Evolutionary conservation across 2,113 vertebrate species (phyloP), one percentile per base, ranked within the genome.

Genomic region (Nothoprocta pentlandii): DNA sequence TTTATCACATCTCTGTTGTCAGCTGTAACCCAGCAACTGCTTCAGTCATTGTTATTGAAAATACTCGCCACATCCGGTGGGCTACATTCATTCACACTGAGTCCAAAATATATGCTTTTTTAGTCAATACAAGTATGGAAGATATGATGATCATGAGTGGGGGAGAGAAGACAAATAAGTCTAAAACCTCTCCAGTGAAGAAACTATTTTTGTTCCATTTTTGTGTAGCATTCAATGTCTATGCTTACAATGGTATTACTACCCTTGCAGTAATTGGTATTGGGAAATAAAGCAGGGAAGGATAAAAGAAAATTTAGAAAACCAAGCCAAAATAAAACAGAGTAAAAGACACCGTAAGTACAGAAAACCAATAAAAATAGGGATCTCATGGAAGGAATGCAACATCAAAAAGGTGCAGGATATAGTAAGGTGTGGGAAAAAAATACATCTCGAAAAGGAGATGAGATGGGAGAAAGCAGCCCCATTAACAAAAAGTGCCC

Each of bases 31-130:
- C 20, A 83, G 41, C 4, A 77, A 54, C 22, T 0, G 0, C 10
- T 89, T 53, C 67, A 75, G 5, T 64, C 25, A 26, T 75, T 61
- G 26, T 32, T 20, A 28, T 19, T 42, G 47, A 64, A 73, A 32
- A 36, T 80, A 9, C 20, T 74, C 4, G 3, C 23, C 13, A 56
- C 28, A 54, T 19, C 22, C 5, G 2, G 0, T 15, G 22, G 53
- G 34, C 28, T 53, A 15, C 0, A 0, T 70, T 49, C 12, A 77
- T 41, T 34, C 36, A 51, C 8, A 5, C 16, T 85, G 47, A 69
- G 17, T 46, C 44, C 11, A 92, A 82, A 91, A 69, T 67, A 44
- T 1, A 54, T 41, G 16, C 0, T 70, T 74, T 77, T 59, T 34
- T 53, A 42, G 30, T 56, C 42, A 70, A 51, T 30, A 51, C 3